Evolutionary conservation across 1,140 invertebrate species (phyloP), one percentile per base, ranked within the genome.

Genomic region (Tetramorium simillimum): DNA sequence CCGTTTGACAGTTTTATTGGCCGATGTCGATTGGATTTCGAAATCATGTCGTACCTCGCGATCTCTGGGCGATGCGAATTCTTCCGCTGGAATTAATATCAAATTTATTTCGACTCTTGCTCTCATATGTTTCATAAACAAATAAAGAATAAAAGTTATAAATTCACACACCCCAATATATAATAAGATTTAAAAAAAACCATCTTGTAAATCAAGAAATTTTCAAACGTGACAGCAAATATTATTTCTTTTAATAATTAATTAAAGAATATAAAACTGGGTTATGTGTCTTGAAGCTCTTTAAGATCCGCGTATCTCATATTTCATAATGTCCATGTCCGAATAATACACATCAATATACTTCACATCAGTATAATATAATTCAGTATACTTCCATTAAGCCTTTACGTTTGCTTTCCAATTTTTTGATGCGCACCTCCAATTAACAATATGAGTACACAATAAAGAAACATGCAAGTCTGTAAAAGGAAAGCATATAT

Each of bases 1-100:
- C 77, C 90, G 82, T 91, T 91, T 87, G 85, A 87, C 81, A 85
- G 80, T 91, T 91, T 91, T 91, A 91, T 91, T 91, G 90, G 86
- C 86, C 76, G 73, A 80, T 73, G 63, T 60, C 82, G 90, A 91
- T 91, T 91, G 88, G 86, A 86, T 90, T 85, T 73, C 86, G 86
- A 87, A 86, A 89, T 89, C 86, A 87, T 86, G 85, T 77, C 86
- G 86, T 82, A 72, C 21, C 43, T 87, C 60, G 63, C 86, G 86
- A 84, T 84, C 43, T 84, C 80, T 16, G 18, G 24, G 69, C 65
- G 24, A 70, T 70, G 65, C 37, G 80, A 69, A 84, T 75, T 73
- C 67, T 53, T 84, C 53, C 53, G 69, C 40, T 56, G 69, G 80
- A 84, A 84, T 73, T 84, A 73, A 84, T 84, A 84, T 84, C 37